Evolutionary conservation across 1,140 invertebrate species (phyloP).

Genomic region (Achatina immaculata): DNA sequence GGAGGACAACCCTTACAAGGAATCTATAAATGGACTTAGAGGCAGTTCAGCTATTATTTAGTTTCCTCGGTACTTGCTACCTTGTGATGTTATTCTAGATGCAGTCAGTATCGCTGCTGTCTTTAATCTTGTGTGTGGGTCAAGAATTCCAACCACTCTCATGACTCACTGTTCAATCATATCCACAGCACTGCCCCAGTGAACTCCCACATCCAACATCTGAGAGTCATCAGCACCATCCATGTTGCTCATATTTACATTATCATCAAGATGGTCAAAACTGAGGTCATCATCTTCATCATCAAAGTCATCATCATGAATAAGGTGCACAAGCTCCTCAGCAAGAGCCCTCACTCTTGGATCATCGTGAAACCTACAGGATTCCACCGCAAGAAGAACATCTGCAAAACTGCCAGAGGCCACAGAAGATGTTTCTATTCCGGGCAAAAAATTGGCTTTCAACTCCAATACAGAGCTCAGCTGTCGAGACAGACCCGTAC

Average conservation of each 20-base stretch:
- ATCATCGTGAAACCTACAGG: constrained; percentile 26
- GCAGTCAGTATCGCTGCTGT: no score
- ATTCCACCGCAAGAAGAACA: constrained; percentile 26
- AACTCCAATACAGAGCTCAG: constrained; percentile 17
- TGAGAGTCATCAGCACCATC: neutral
- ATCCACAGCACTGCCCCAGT: constrained; percentile 28
- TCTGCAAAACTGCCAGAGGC: constrained; percentile 31
- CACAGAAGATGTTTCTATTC: constrained; percentile 19
- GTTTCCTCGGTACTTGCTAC: no score
- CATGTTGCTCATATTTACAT: neutral
- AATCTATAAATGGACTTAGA: no score
- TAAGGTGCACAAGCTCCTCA: constrained; percentile 29
- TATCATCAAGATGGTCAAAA: constrained; percentile 8
- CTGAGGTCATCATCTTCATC: constrained; percentile 12
- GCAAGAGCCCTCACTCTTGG: constrained; percentile 22
- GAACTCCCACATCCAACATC: constrained; percentile 19
- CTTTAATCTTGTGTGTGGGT: no score
- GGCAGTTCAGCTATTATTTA: no score
- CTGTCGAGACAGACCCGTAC: neutral
- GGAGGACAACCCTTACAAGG: no score
- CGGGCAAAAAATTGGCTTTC: constrained; percentile 23
- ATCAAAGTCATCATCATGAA: constrained; percentile 17
- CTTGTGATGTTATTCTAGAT: no score
- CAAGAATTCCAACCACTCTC: no score
- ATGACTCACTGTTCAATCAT: constrained; percentile 28